These are phyloP conservation scores for Drosophila tropicalis DNA, from an alignment of 1,140 invertebrate genomes.

Conservation along the genomic window DNA sequence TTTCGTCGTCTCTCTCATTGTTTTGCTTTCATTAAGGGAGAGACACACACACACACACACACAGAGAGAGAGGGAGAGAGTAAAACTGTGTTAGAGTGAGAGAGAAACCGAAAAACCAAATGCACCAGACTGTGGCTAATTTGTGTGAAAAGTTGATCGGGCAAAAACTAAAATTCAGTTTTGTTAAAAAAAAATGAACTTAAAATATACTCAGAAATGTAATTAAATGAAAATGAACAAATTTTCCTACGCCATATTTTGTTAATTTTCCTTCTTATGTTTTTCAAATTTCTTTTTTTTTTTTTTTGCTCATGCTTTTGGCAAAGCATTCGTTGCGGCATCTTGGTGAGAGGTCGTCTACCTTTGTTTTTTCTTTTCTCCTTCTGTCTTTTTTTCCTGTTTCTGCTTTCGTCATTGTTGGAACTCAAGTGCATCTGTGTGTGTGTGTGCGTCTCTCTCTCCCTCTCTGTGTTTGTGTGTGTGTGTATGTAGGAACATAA, in stretches of 20 bases:
- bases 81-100: too few relatives aligned
- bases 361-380: constrained; percentile 34
- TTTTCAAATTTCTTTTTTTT: constrained; percentile 2
- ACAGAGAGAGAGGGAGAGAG: not conserved
- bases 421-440: constrained; percentile 24
- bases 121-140: constrained; percentile 54
- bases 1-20: constrained; percentile 23
- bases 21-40: constrained; percentile 49
- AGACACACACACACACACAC: too few relatives aligned
- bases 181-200: too few relatives aligned
- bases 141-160: constrained; percentile 28
- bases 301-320: constrained; percentile 18
- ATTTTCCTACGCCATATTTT: not conserved
- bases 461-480: constrained; percentile 8
- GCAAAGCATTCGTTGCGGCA: constrained; percentile 25
- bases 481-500: constrained; percentile 33
- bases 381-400: constrained; percentile 7
- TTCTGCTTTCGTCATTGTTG: constrained; percentile 45
- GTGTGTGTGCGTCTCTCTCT: constrained; percentile 8
- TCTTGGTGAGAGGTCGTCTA: constrained; percentile 61
- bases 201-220: too few relatives aligned
- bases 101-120: constrained; percentile 24
- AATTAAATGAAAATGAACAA: too few relatives aligned
- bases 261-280: too few relatives aligned
- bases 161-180: not conserved